Base-by-base conservation (phyloP, 2,888 invertebrate genomes). In the Ochropleura plecta region DNA sequence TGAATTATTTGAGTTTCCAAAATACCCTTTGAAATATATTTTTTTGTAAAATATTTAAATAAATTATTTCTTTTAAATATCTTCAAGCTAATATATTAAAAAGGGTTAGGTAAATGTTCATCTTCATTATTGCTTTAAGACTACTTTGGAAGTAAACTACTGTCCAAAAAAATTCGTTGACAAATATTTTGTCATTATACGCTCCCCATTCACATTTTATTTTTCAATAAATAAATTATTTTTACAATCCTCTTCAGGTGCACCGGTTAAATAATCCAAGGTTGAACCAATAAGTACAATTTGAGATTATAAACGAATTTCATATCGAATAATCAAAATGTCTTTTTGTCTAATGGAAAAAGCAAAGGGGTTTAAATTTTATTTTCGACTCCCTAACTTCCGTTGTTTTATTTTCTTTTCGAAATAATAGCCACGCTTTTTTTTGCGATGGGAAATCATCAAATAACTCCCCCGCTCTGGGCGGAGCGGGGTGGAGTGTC, bases 151-250 rank as follows among this genome's bases (percentile, higher is more conserved):
- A 70, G 73, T 71, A 64, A 67, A 6, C 0, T 53, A 72, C 63
- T 68, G 0, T 76, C 63, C 68, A 73, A 73, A 79, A 4, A 64
- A 73, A 83, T 74, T 74, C 60, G 44, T 76, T 63, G 80, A 87
- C 76, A 84, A 79, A 5, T 14, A 51, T 66, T 60, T 82, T 78
- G 78, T 85, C 76, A 76, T 79, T 69, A 73, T 64, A 64, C 46
- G 70, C 67, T 78, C 65, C 66, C 49, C 18, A 18, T 59, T n/a
- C 48, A 3, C 7, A n/a, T 44, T 57, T 14, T 9, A 65, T 63
- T 46, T n/a, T 40, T 18, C 0, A 75, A 67, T 70, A 76, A 79
- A 67, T 75, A 66, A 55, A 55, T 59, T 10, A 55, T 55, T 20
- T n/a, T 66, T 73, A 75, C 14, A 68, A 69, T 66, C 18, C 44